Evolutionary conservation across 2,797 vertebrate genomes (phyloP).

Genomic region (Sebastes cheni): DNA sequence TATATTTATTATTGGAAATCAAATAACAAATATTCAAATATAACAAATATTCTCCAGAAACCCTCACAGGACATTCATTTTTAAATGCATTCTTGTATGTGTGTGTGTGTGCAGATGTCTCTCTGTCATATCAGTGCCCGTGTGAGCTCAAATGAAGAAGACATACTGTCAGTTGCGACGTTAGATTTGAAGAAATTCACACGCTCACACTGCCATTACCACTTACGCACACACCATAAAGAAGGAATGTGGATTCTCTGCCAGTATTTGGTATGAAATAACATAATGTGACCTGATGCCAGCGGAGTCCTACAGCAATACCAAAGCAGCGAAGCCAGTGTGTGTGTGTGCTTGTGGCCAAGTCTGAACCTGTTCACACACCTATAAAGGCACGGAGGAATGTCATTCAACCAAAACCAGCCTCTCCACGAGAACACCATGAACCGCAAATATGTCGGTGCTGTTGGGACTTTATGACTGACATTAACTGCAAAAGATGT

Average conservation of each 20-base stretch:
- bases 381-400: slow-evolving; percentile 17
- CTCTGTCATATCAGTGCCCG: too few species aligned
- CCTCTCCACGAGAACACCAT: not conserved
- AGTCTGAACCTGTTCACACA: slow-evolving; percentile 43
- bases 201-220: not conserved
- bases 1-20: too few species aligned
- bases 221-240: not conserved
- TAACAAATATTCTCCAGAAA: too few species aligned
- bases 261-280: slow-evolving; percentile 11
- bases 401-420: not conserved
- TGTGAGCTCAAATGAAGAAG: not conserved
- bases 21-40: too few species aligned
- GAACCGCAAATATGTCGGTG: not conserved
- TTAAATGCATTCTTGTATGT: not conserved
- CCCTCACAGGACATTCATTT: too few species aligned
- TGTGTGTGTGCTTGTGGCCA: not conserved
- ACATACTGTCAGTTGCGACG: not conserved
- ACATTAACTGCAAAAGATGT: not conserved
- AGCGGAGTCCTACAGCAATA: not conserved
- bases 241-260: slow-evolving; percentile 12
- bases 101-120: not conserved
- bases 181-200: slow-evolving; percentile 3
- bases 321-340: slow-evolving; percentile 4
- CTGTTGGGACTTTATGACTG: not conserved
- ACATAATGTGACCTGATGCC: slow-evolving; percentile 16